Base-by-base conservation (phyloP, 2,113 vertebrate genomes). In the Telmatochromis sp. region DNA sequence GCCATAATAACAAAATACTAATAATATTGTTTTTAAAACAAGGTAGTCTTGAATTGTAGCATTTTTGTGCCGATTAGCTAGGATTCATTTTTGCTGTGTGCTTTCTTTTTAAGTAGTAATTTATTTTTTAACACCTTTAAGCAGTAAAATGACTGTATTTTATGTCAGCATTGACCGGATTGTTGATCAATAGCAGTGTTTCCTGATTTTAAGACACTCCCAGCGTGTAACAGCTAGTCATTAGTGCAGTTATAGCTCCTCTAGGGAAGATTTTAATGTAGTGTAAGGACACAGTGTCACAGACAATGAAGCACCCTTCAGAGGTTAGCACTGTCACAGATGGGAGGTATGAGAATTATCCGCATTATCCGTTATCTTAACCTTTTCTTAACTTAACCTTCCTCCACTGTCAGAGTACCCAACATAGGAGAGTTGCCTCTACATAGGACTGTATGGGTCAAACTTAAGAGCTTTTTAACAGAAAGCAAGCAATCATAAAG, bases 111-210 rank as follows among this genome's bases (percentile, higher is more conserved):
- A 78, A 80, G 86, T 84, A 47, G 14, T 47, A 47, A 75, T 47
- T 75, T 73, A 37, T 63, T 82, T 88, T 85, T 84, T 68, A 92
- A 33, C 71, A 63, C 31, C 35, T 80, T 73, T 88, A 68, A 86
- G 75, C 73, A 40, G 53, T 75, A 75, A 91, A 84, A 81, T 15
- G 2, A 57, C 63, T 71, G 2, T 31, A 84, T 73, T 88, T 55
- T 73, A 82, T 88, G 35, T 63, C 33, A 75, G 79, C 2, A 28
- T 58, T 71, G 87, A 47, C 73, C 8, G 23, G 33, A 40, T 60
- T 87, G 78, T 87, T 84, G 89, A 91, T 91, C 88, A 83, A 82
- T 89, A 84, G 55, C 33, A 53, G 50, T 65, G 55, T 71, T 40
- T 85, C 45, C 40, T 7, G 14, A 37, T 50, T 88, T 85, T 86